These are phyloP conservation scores for Platycnemis pennipes DNA, from an alignment of 2,888 invertebrate genomes.

Conservation along the genomic window DNA sequence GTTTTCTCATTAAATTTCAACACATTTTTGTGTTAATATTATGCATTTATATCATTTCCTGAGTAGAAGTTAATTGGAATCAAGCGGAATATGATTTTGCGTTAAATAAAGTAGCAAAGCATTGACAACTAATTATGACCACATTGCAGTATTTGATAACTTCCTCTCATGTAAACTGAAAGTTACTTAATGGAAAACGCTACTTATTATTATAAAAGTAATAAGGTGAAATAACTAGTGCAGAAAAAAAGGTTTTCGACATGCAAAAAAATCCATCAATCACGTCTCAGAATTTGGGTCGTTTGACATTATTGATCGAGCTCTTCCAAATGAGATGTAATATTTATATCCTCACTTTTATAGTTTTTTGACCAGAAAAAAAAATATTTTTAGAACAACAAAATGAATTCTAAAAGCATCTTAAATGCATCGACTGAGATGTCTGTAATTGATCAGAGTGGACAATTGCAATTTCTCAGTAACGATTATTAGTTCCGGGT, in stretches of 20 bases:
- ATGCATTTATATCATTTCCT: no score
- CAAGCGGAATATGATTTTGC: no score
- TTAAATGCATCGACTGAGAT: no score
- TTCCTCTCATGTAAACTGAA: not conserved
- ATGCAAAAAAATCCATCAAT: not conserved
- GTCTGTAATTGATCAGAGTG: no score
- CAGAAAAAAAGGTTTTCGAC: not conserved
- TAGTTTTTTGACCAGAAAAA: not conserved
- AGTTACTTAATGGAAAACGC: not conserved
- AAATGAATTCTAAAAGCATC: not conserved
- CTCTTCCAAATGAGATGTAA: not conserved
- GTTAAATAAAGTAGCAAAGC: no score
- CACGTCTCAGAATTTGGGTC: not conserved
- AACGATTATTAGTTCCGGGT: no score
- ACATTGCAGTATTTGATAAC: not conserved
- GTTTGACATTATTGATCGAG: slow-evolving; percentile 23
- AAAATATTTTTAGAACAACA: not conserved
- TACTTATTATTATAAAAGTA: not conserved
- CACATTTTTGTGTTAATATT: no score
- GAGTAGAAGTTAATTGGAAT: no score
- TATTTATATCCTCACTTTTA: not conserved
- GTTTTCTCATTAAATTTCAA: no score
- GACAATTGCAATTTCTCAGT: no score
- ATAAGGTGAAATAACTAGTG: no score
- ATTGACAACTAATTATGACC: no score